A percentile compares a stretch with the other conserved stretches of the same genome.
These are phyloP conservation scores for Dendrolimus pini DNA, from an alignment of 2,888 invertebrate species.

Conservation along the genomic window DNA sequence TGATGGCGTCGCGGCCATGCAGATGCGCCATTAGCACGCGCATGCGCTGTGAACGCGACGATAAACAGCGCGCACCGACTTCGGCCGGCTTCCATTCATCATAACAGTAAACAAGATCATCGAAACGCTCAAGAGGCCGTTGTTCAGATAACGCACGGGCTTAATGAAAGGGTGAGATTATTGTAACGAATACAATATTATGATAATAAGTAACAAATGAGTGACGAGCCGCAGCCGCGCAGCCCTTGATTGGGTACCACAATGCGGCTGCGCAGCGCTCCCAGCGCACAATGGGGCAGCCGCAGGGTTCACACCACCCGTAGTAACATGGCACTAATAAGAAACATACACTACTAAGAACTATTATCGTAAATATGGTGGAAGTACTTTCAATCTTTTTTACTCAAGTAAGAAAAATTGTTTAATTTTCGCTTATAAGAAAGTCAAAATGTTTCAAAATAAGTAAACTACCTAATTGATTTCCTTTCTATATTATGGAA, in stretches of 20 bases:
- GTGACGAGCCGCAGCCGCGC: background rate
- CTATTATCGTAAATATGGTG: too few relatives aligned
- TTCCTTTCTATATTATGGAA: too few relatives aligned
- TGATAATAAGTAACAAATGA: background rate
- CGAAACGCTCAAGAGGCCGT: too few relatives aligned
- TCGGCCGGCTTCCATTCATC: background rate
- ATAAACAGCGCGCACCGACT: background rate
- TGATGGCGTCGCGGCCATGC: conserved; percentile 2
- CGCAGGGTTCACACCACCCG: background rate
- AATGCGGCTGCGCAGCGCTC: background rate
- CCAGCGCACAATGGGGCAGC: background rate
- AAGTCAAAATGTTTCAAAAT: too few relatives aligned
- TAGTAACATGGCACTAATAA: too few relatives aligned
- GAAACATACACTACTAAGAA: too few relatives aligned
- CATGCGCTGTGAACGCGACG: background rate
- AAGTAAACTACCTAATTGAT: too few relatives aligned
- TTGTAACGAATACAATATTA: conserved; percentile 13
- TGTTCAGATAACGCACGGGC: background rate
- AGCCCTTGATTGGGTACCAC: background rate
- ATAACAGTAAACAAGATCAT: too few relatives aligned
- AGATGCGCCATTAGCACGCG: conserved; percentile 4
- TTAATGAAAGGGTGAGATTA: background rate
- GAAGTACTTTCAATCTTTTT: too few relatives aligned
- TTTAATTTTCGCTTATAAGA: too few relatives aligned
- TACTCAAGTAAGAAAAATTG: too few relatives aligned